Evolutionary conservation across 2,888 invertebrate species (phyloP).

Genomic region (Tachina lurida): DNA sequence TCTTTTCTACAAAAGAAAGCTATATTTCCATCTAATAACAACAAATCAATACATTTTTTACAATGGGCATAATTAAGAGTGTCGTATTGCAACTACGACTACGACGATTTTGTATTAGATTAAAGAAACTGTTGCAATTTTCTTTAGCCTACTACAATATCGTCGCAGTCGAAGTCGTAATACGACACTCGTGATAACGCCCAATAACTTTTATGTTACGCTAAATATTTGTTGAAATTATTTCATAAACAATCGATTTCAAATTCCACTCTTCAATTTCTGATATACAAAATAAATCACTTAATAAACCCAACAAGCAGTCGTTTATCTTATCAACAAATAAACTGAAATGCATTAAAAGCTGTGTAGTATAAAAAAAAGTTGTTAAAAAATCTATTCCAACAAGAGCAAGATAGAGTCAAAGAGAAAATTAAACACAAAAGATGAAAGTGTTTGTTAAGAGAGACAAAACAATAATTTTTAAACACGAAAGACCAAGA

Average conservation of each 20-base stretch:
- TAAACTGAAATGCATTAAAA: constrained; percentile 34
- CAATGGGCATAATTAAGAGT: no score
- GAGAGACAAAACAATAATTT: not conserved
- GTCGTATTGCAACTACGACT: no score
- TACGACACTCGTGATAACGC: no score
- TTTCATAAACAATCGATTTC: not conserved
- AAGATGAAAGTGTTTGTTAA: constrained; percentile 41
- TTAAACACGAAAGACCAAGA: constrained; percentile 39
- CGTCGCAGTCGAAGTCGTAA: no score
- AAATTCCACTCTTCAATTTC: constrained; percentile 20
- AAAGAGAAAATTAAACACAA: constrained; percentile 14
- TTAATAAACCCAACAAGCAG: not conserved
- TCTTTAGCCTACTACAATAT: no score
- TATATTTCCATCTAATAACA: no score
- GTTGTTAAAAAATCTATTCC: constrained; percentile 5
- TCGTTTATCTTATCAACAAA: constrained; percentile 53
- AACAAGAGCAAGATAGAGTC: constrained; percentile 1
- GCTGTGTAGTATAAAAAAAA: constrained; percentile 6
- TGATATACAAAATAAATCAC: constrained; percentile 26
- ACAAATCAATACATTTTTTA: no score
- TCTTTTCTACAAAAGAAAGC: no score
- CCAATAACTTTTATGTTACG: no score
- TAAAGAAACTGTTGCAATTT: no score
- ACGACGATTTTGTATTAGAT: no score
- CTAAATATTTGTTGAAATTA: not conserved